Evolutionary conservation across 2,888 invertebrate genomes (phyloP).

Genomic region (Sycophila texana): DNA sequence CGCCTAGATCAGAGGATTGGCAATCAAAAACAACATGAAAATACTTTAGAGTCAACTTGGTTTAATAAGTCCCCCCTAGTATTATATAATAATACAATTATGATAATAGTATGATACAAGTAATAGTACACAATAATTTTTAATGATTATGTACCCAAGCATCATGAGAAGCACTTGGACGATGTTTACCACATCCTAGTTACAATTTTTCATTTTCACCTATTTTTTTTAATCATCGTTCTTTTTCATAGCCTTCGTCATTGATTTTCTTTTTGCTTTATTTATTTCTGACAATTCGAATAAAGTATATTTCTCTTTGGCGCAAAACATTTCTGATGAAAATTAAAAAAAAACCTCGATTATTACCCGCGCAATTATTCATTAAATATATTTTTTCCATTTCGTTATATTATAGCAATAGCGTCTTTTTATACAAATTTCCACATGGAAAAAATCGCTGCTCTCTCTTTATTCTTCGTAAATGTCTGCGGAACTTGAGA

Average conservation of each 20-base stretch:
- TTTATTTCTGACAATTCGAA: conserved; percentile 14
- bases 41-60: conserved; percentile 58
- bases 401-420: conserved; percentile 37
- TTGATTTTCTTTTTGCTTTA: conserved; percentile 12
- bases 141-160: conserved; percentile 60
- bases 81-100: conserved; percentile 59
- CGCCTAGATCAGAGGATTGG: conserved; percentile 26
- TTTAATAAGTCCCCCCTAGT: conserved; percentile 60
- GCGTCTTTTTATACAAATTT: conserved; percentile 49
- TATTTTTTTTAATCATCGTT: conserved; percentile 15
- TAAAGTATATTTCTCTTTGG: conserved; percentile 12
- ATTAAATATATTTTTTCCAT: conserved; percentile 3
- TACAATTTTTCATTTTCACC: conserved; percentile 37
- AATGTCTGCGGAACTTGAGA: conserved; percentile 26
- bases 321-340: conserved; percentile 38
- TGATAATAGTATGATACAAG: conserved; percentile 59
- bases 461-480: neutral
- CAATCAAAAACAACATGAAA: conserved; percentile 21
- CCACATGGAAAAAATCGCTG: conserved; percentile 33
- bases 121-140: conserved; percentile 59
- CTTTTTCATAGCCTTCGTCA: conserved; percentile 1
- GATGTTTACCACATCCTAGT: conserved; percentile 56
- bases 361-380: conserved; percentile 35
- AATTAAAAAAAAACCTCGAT: conserved; percentile 47
- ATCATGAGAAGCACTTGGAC: conserved; percentile 59